Evolutionary conservation across 2,113 vertebrate species (phyloP), one percentile per base, ranked within the genome.

Genomic region (Eira barbara): DNA sequence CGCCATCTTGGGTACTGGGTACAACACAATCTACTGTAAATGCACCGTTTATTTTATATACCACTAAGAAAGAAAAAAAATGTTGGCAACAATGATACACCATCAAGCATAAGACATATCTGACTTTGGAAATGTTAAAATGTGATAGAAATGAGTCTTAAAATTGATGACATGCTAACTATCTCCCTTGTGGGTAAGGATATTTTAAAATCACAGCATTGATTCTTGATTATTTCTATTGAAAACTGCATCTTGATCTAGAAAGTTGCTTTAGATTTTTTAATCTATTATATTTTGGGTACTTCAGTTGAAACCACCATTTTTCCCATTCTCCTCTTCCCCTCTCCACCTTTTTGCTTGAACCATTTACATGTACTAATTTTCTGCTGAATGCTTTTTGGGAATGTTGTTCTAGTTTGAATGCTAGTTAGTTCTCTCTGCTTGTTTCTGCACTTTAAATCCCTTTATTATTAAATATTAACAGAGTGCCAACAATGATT

Each of bases 141-240:
- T 71, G 7, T 91, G 6, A 73, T 83, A 73, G 49, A 87, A 88
- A 23, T 69, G 49, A 90, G 45, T 89, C 65, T 83, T 88, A 18
- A n/a, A 67, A 73, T 63, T 76, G 71, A 85, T 89, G 63, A 85
- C 52, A 80, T 55, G 0, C 2, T 85, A 49, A 49, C 42, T 42
- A 95, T n/a, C 6, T 57, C 17, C 17, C 3, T n/a, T 88, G 7
- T 88, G n/a, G 13, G 14, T 42, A 83, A 73, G 27, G 4, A 6
- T 89, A 80, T 95, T 96, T 52, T 89, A 59, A 91, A 94, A 88
- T 63, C 17, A 88, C 86, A 83, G 39, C 71, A 83, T 20, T 93
- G 76, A 36, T 57, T 83, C 4, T 71, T 47, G 17, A 57, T 59
- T 92, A 27, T 92, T 89, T 94, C 67, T 34, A 89, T 52, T 73